Evolutionary conservation across 2,888 invertebrate genomes (phyloP), one percentile per base, ranked within the genome.

Genomic region (Xestia rhomboidea): DNA sequence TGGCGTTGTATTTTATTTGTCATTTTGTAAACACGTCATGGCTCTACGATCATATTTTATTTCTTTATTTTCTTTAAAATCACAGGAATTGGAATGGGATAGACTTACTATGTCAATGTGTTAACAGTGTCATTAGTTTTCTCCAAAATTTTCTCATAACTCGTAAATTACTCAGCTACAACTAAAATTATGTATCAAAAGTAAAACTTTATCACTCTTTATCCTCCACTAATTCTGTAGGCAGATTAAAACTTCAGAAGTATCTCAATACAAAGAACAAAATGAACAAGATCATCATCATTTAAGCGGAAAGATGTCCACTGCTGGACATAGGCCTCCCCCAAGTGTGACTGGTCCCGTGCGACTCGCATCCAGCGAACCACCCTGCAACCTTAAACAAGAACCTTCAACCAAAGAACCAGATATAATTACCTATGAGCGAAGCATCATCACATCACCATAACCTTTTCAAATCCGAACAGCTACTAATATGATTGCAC

Each of bases 401-500:
- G 34, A 34, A 1, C 1, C 4, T 34, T 3, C 4, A 34, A 34
- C 2, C 2, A 34, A 34, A 34, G 21, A 62, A 6, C n/a, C n/a
- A n/a, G n/a, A n/a, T n/a, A 13, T 24, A 2, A 24, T 38, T 44
- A 27, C 27, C 27, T 57, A 7, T 15, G 15, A 57, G 15, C 27
- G 24, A 27, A 57, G 11, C 57, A 72, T 13, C 13, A 41, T 18
- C 18, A 70, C 38, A 51, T 11, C 70, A 54, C 18, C 24, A 44
- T 57, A 73, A 69, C 68, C 34, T 46, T 49, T 18, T 18, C 60
- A 51, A 51, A 54, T 46, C 7, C 30, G 15, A n/a, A 64, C 13
- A 41, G 54, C n/a, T 41, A 49, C 27, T 67, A 60, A 27, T 27
- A 54, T 62, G 71, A 84, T 72, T 72, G 64, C 60, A 84, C 34